phyloP scores from a whole-genome alignment of 2,113 vertebrate genomes.

The Mastomys coucha region DNA sequence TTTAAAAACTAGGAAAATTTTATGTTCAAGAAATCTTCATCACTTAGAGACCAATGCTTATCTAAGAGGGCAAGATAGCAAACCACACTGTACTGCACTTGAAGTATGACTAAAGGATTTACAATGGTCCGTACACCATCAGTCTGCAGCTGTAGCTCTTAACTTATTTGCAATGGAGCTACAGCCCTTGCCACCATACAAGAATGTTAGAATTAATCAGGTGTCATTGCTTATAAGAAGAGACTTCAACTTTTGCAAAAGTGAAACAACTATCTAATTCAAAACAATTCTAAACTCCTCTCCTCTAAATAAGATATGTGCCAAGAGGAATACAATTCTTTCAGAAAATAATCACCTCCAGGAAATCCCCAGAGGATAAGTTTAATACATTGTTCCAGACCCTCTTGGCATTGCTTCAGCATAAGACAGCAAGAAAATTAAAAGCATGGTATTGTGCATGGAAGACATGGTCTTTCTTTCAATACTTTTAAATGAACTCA shows the following conservation, averaged over 20 bases:
- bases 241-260: slow-evolving; percentile 51
- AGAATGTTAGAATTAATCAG: slow-evolving; percentile 58
- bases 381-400: slow-evolving; percentile 62
- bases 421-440: slow-evolving; percentile 67
- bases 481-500: slow-evolving; percentile 73
- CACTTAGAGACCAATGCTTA: slow-evolving; percentile 29
- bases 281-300: slow-evolving; percentile 62
- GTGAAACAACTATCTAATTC: slow-evolving; percentile 56
- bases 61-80: neutral
- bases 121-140: neutral
- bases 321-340: slow-evolving; percentile 48
- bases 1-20: neutral
- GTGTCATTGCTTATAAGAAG: slow-evolving; percentile 50
- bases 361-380: slow-evolving; percentile 64
- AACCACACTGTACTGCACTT: neutral
- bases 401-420: slow-evolving; percentile 16
- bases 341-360: slow-evolving; percentile 69
- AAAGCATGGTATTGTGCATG: slow-evolving; percentile 67
- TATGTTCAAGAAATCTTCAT: neutral
- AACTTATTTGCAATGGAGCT: slow-evolving; percentile 14
- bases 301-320: slow-evolving; percentile 57
- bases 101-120: slow-evolving; percentile 14
- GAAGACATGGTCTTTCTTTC: slow-evolving; percentile 64
- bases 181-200: slow-evolving; percentile 7
- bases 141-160: slow-evolving; percentile 19